Conservation (phyloP, 1,140 invertebrate species). For the Heliconius congener region DNA sequence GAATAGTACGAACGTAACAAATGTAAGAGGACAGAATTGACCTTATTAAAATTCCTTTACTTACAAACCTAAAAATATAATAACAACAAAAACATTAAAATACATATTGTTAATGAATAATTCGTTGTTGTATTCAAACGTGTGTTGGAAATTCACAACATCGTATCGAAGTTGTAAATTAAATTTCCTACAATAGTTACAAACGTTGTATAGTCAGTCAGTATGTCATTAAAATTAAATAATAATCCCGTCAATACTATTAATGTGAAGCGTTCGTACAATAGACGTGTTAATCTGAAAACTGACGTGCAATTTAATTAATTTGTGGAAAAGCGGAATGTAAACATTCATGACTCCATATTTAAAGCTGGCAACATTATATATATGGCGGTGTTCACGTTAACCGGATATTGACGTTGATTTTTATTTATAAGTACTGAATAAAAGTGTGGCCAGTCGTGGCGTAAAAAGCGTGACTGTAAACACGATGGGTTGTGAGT, state of each 20-base stretch:
- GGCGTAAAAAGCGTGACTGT: no score
- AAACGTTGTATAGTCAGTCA: conserved; percentile 6
- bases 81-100: not conserved
- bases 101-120: not conserved
- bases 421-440: not conserved
- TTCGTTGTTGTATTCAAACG: not conserved
- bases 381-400: not conserved
- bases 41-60: no score
- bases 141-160: not conserved
- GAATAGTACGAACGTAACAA: no score
- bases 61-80: not conserved
- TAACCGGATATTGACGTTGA: not conserved
- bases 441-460: no score
- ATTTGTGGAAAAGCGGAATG: conserved; percentile 26
- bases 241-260: conserved; percentile 18
- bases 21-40: no score
- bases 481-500: no score
- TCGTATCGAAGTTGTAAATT: not conserved
- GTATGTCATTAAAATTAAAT: conserved; percentile 14
- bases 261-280: conserved; percentile 23
- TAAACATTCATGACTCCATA: conserved; percentile 24
- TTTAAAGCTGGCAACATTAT: conserved; percentile 15
- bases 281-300: conserved; percentile 34
- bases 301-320: conserved; percentile 34
- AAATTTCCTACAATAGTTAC: conserved; percentile 2